Evolutionary conservation across 2,113 vertebrate genomes (phyloP).

Genomic region (Lepus timidus): DNA sequence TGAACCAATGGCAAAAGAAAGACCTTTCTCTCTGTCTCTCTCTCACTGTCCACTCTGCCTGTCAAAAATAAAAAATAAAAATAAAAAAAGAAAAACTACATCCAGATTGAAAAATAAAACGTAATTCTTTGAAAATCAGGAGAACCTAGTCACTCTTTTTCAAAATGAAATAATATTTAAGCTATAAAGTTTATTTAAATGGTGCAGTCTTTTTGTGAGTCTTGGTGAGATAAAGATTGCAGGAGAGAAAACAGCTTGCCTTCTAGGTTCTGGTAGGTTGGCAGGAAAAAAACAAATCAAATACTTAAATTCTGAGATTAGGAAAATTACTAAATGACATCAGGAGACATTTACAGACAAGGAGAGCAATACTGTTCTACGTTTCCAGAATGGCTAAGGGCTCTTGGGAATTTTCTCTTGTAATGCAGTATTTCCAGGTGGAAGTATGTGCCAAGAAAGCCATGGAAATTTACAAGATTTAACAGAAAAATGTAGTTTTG

Average conservation of each 20-base stretch:
- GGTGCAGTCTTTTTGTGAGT: background rate
- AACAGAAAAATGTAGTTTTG: background rate
- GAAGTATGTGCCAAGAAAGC: background rate
- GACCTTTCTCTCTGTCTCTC: too few species aligned
- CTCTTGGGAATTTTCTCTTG: background rate
- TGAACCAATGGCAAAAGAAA: too few species aligned
- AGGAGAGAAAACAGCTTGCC: background rate
- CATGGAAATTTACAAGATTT: background rate
- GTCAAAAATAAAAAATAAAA: too few species aligned
- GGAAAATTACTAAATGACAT: background rate
- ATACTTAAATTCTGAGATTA: background rate
- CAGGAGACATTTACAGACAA: background rate
- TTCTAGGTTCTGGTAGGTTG: background rate
- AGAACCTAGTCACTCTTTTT: background rate
- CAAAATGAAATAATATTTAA: background rate
- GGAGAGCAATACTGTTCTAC: too few species aligned
- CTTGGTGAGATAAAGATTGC: background rate
- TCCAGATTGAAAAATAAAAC: background rate
- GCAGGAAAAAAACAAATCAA: background rate
- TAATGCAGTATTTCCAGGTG: background rate
- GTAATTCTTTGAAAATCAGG: background rate
- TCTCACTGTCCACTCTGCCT: too few species aligned
- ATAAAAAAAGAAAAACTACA: too few species aligned
- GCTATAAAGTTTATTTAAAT: background rate
- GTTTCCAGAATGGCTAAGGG: background rate